phyloP scores from a whole-genome alignment of 2,113 vertebrate genomes.

The Hippoglossus stenolepis region DNA sequence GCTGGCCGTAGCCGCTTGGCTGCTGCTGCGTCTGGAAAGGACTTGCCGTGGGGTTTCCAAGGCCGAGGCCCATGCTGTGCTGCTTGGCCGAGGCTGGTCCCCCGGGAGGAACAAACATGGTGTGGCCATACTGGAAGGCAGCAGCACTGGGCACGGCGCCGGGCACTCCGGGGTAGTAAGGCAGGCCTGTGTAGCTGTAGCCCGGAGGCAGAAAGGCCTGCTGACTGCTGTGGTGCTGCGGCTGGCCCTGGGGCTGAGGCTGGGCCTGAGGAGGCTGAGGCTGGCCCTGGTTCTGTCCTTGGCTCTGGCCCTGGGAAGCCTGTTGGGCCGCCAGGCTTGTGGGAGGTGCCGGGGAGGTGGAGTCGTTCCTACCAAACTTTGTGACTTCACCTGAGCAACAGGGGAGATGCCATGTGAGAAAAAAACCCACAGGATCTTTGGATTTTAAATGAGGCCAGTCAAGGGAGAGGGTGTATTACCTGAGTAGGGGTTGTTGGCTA shows the following conservation, averaged over 20 bases:
- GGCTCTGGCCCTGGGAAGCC: slow-evolving; percentile 91
- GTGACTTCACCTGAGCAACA: slow-evolving; percentile 88
- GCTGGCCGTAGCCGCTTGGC: slow-evolving; percentile 90
- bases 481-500: slow-evolving; percentile 95
- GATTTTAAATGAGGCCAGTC: neutral
- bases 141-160: slow-evolving; percentile 90
- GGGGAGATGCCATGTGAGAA: neutral
- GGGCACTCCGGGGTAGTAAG: slow-evolving; percentile 96
- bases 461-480: slow-evolving; percentile 79
- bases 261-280: slow-evolving; percentile 94
- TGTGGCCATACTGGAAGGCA: slow-evolving; percentile 96
- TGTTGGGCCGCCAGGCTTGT: slow-evolving; percentile 87
- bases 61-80: slow-evolving; percentile 88
- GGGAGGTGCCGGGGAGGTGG: slow-evolving; percentile 94
- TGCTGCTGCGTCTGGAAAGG: slow-evolving; percentile 90
- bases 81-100: slow-evolving; percentile 91
- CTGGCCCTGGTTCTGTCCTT: slow-evolving; percentile 92
- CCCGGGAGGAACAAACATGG: slow-evolving; percentile 93
- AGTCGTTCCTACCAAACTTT: slow-evolving; percentile 95
- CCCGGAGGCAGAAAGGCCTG: slow-evolving; percentile 98
- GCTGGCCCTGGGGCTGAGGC: slow-evolving; percentile 93
- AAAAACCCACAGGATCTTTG: neutral
- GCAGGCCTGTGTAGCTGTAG: slow-evolving; percentile 99
- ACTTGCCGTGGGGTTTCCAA: slow-evolving; percentile 85
- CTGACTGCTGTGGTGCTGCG: slow-evolving; percentile 92